These are phyloP conservation scores for Epirrhoe tristata DNA, from an alignment of 2,888 invertebrate genomes.

Conservation along the genomic window DNA sequence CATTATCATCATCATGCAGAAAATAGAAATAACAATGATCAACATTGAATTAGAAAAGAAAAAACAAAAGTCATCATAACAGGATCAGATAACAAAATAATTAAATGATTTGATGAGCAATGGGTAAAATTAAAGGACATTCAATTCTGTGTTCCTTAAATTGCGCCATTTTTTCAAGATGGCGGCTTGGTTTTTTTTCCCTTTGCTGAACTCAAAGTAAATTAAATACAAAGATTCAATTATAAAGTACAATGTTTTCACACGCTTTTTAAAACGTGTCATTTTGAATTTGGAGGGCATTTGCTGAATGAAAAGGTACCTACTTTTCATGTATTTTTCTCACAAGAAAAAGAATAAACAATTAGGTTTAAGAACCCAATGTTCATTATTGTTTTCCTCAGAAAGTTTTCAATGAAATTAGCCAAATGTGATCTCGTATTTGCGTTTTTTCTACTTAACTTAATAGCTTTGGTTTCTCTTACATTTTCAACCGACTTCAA, in stretches of 20 bases:
- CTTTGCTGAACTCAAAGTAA: background rate
- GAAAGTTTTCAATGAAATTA: background rate
- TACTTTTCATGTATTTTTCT: constrained; percentile 8
- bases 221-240: too few species aligned
- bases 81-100: too few species aligned
- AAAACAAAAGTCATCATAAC: too few species aligned
- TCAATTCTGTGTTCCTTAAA: too few species aligned
- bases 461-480: too few species aligned
- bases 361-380: background rate
- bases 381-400: background rate
- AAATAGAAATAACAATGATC: background rate
- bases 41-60: background rate
- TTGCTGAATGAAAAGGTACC: constrained; percentile 13
- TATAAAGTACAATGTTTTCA: background rate
- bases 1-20: background rate
- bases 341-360: constrained; percentile 24
- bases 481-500: background rate
- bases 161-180: too few species aligned
- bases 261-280: constrained; percentile 25
- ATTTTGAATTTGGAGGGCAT: constrained; percentile 20
- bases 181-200: too few species aligned
- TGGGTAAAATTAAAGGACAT: too few species aligned
- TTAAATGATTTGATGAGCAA: too few species aligned
- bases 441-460: too few species aligned
- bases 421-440: background rate